Evolutionary conservation across 2,888 invertebrate genomes (phyloP), one percentile per base, ranked within the genome.

Genomic region (Pammene fasciana): DNA sequence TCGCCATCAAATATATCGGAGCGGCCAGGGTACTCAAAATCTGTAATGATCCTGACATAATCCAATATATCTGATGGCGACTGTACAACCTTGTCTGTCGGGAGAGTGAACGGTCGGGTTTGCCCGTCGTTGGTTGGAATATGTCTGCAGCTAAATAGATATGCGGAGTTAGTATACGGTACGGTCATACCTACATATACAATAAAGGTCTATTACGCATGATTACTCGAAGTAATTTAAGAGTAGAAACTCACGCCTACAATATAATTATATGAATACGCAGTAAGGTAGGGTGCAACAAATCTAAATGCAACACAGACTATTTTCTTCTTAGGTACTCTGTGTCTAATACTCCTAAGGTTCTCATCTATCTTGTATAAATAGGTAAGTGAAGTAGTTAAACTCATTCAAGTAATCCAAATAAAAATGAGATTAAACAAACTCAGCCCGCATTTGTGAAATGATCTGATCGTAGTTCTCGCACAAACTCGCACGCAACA

Each of bases 351-450:
- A n/a, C n/a, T n/a, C n/a, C n/a, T n/a, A 26, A 26, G 26, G 26
- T 26, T 26, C 26, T 26, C 26, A 26, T 26, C 26, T 26, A 4
- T 1, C 26, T 26, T 26, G 26, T 26, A n/a, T n/a, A 26, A 26
- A 38, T 6, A 38, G 9, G 7, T 26, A 50, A 50, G 48, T 48
- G 50, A 50, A 26, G 6, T 57, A 57, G 11, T 38, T 16, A 14
- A 38, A 48, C 13, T 74, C 74, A 70, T 75, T 71, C 71, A 72
- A 65, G 62, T 74, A 77, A 79, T 26, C 80, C 78, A 57, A 50
- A 57, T 46, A 55, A 50, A 57, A 26, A 57, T 26, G 36, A 65
- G 5, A 38, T 65, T 52, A 41, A 41, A 70, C 54, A 60, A 70
- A 65, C 65, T 65, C 16, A 18, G 41, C 70, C 70, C 70, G 70